Base-by-base conservation (phyloP, 2,888 invertebrate genomes). In the Phyllotreta cruciferae region DNA sequence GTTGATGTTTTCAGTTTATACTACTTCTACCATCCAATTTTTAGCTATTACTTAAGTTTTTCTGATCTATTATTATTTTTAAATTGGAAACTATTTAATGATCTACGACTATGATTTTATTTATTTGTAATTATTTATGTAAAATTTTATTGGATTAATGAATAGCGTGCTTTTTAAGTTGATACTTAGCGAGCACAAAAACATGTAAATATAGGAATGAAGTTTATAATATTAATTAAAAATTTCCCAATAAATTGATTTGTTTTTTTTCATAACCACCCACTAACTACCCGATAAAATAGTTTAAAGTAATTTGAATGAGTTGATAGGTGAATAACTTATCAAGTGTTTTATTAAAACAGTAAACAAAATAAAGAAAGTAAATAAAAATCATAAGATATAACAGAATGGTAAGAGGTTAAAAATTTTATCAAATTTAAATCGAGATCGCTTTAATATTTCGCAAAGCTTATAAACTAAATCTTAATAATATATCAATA, bases 381-480 rank as follows among this genome's bases (percentile, higher is more conserved):
- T 69, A 65, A 68, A 71, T 68, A 68, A 70, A 73, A 73, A 73
- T 34, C 14, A 6, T n/a, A 34, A 3, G 24, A 3, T 73, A 57
- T 73, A 75, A 74, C 73, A 74, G 70, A 74, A 74, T 70, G 71
- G 71, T 74, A 74, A 65, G 71, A 73, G 74, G 73, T 75, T 73
- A 74, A 75, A 73, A 74, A 73, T 71, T 70, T 73, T 74, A 71
- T 73, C 72, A 71, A 73, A 73, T 72, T 71, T 76, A 78, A 79
- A 78, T 79, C 79, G 80, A 80, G 77, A 78, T 78, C 78, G 79
- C 80, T 80, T 81, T 80, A 80, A 79, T 79, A 66, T 79, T 79
- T 79, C 80, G 80, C 81, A 79, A 80, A 81, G 80, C 81, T 81
- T 81, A 81, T 76, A 77, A 81, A 81, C 79, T 80, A 80, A 80